phyloP scores from a whole-genome alignment of 2,888 invertebrate genomes.

The Palloptera scutellata region DNA sequence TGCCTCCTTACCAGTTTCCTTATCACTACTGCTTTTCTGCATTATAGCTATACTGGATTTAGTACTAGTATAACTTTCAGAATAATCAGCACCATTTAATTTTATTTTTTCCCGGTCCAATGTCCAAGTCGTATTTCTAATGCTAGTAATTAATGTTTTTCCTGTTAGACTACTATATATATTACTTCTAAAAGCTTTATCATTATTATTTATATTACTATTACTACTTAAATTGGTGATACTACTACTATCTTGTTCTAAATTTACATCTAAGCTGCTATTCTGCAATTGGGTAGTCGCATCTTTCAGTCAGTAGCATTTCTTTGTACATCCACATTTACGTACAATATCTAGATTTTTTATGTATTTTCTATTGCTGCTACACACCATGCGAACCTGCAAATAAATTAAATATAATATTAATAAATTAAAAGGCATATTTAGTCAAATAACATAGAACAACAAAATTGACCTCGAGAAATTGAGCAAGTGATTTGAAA shows the following conservation, averaged over 20 bases:
- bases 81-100: constrained; percentile 34
- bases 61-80: constrained; percentile 39
- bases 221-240: constrained; percentile 52
- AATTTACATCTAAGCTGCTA: constrained; percentile 64
- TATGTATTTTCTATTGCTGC: constrained; percentile 91
- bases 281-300: constrained; percentile 68
- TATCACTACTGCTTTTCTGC: constrained; percentile 28
- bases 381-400: constrained; percentile 88
- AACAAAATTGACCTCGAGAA: too few relatives aligned
- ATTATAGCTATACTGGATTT: too few relatives aligned
- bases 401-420: constrained; percentile 39
- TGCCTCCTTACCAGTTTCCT: constrained; percentile 33
- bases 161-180: constrained; percentile 46
- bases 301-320: constrained; percentile 80
- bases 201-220: constrained; percentile 45
- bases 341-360: constrained; percentile 96
- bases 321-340: constrained; percentile 94
- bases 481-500: too few relatives aligned
- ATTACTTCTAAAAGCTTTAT: constrained; percentile 32
- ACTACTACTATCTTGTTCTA: constrained; percentile 55
- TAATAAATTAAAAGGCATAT: neutral
- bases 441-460: neutral
- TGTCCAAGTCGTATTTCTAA: constrained; percentile 36
- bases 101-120: constrained; percentile 26
- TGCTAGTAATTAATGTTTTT: constrained; percentile 47